These are phyloP conservation scores for Psix sp. DNA, from an alignment of 1,140 invertebrate genomes.

Conservation along the genomic window DNA sequence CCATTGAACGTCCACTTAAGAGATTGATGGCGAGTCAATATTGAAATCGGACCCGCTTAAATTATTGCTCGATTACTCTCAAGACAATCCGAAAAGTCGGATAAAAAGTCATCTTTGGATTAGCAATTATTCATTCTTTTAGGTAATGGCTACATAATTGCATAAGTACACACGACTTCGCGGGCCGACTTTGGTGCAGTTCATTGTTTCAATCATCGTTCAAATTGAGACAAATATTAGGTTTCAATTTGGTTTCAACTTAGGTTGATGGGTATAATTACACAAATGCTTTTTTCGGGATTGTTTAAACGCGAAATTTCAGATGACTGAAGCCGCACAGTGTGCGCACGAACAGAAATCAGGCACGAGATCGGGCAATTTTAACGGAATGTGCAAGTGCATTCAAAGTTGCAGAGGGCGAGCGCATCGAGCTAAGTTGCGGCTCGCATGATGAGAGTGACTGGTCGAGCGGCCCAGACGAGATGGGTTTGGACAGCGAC, in stretches of 20 bases:
- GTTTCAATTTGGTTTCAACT: too few species aligned
- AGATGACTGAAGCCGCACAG: conserved; percentile 7
- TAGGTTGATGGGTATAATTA: conserved; percentile 11
- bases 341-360: conserved; percentile 21
- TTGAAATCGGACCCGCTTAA: conserved; percentile 12
- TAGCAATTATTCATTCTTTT: too few species aligned
- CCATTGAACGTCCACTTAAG: conserved; percentile 27
- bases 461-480: conserved; percentile 41
- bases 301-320: conserved; percentile 23
- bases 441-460: conserved; percentile 44
- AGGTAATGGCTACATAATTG: conserved; percentile 9
- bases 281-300: conserved; percentile 24
- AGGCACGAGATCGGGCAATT: conserved; percentile 25
- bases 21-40: conserved; percentile 34
- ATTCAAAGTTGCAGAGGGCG: too few species aligned
- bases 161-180: conserved; percentile 13
- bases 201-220: conserved; percentile 33
- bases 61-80: too few species aligned
- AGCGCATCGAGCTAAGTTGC: too few species aligned
- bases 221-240: conserved; percentile 34
- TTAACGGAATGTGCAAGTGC: conserved; percentile 22
- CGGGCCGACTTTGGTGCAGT: conserved; percentile 13
- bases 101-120: too few species aligned
- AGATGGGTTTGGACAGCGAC: conserved; percentile 22
- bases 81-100: too few species aligned